Base-by-base conservation (phyloP, 1,140 invertebrate species). In the Lasioglossum baleicum region DNA sequence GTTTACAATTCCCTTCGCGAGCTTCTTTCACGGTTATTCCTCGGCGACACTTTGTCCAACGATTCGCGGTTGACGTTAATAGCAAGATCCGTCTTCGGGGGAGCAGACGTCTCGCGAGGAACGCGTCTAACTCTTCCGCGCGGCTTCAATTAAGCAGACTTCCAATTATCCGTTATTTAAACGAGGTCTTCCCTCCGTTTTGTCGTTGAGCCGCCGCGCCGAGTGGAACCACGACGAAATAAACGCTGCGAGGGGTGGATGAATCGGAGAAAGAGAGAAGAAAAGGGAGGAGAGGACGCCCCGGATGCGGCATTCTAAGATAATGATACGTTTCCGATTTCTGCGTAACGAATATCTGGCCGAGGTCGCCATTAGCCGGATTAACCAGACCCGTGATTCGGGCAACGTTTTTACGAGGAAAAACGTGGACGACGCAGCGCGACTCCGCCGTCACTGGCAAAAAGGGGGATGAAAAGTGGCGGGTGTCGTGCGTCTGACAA, bases 121-220 rank as follows among this genome's bases (percentile, higher is more conserved):
- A 88, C 89, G 82, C 84, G 84, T 81, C 83, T 84, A 84, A 87
- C 82, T 81, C 82, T 88, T 85, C 86, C 81, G 82, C 75, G 82
- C 83, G 73, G 82, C 87, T 90, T 91, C 88, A 90, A 90, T 91
- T 91, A 92, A 91, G 88, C 85, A 84, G 83, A 83, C 88, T 87
- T 83, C 88, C 87, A 90, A 90, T 91, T 91, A 91, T 91, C 87
- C 83, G 88, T 90, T 91, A 91, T 90, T 91, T 90, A 92, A 91
- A 91, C 90, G 88, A 92, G 84, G 70, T 77, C 78, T 65, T 66
- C 58, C 71, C 76, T 71, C 60, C 67, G 79, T 77, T 81, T 81
- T 69, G 74, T 81, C 65, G 74, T 80, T 75, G 53, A 35, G 78
- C 40, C 10, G 15, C 64, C 67, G 53, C 22, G 78, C 40, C 10